These are phyloP conservation scores for Centropyge bicolor DNA, from an alignment of 2,797 vertebrate genomes.

Conservation along the genomic window DNA sequence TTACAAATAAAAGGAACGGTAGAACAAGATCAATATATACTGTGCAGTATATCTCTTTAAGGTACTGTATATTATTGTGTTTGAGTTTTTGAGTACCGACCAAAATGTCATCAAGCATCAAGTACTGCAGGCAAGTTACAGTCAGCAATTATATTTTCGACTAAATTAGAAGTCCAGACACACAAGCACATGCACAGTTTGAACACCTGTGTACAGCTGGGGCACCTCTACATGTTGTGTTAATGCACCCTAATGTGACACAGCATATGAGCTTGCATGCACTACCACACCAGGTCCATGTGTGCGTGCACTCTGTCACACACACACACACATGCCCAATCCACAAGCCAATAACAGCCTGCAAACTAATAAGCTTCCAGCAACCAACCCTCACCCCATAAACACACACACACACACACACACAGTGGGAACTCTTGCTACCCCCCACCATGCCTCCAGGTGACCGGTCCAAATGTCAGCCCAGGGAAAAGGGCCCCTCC, in stretches of 20 bases:
- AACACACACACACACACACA: constrained; percentile 33
- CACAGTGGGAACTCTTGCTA: constrained; percentile 59
- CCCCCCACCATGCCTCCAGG: constrained; percentile 80
- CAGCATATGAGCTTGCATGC: constrained; percentile 6
- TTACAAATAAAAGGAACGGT: not conserved
- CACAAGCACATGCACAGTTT: not conserved
- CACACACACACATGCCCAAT: constrained; percentile 50
- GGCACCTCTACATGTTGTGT: constrained; percentile 37
- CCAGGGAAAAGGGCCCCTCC: constrained; percentile 76
- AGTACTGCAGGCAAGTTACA: not conserved
- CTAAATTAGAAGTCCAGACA: constrained; percentile 32
- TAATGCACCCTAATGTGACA: constrained; percentile 52
- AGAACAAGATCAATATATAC: not conserved
- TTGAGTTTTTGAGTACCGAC: not conserved
- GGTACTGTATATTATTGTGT: no score
- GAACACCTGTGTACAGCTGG: constrained; percentile 48
- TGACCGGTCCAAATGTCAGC: constrained; percentile 85
- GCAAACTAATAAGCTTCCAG: constrained; percentile 67
- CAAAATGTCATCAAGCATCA: not conserved
- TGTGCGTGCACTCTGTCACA: not conserved
- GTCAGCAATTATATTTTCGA: constrained; percentile 2
- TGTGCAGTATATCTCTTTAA: not conserved
- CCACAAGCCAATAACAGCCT: constrained; percentile 60
- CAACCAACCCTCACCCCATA: constrained; percentile 46
- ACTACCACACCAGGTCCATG: not conserved